A percentile compares a stretch with the other conserved stretches of the same genome.
Evolutionary conservation across 2,113 vertebrate genomes (phyloP).

Genomic region (Lepus timidus): DNA sequence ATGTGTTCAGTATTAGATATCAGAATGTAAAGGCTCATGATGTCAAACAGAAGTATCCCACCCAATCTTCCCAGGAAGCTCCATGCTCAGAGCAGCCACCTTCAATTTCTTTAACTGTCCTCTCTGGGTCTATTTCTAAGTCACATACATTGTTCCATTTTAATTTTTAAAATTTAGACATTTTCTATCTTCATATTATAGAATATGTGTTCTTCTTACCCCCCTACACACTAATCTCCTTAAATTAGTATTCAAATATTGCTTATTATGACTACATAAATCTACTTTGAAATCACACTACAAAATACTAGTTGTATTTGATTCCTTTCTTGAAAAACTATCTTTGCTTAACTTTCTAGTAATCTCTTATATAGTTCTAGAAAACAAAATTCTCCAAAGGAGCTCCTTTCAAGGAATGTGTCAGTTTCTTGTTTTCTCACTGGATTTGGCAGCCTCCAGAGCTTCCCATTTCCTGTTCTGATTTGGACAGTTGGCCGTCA

Average conservation of each 20-base stretch:
- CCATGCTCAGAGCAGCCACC: neutral
- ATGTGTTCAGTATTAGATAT: neutral
- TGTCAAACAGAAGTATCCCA: neutral
- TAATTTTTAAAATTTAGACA: neutral
- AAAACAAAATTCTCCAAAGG: neutral
- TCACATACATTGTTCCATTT: neutral
- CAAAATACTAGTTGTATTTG: too few species aligned
- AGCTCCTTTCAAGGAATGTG: neutral
- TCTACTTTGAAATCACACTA: neutral
- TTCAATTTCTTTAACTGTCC: neutral
- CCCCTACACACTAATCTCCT: neutral
- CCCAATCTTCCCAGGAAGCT: neutral
- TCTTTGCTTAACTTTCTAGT: neutral
- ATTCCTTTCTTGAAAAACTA: slow-evolving; percentile 27
- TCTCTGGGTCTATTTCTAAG: neutral
- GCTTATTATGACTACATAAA: neutral
- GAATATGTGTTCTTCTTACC: neutral
- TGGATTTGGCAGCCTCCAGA: neutral
- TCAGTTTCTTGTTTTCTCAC: neutral
- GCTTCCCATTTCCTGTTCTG: neutral
- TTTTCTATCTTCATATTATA: neutral
- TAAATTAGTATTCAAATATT: neutral
- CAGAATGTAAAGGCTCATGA: neutral
- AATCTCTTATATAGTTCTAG: neutral
- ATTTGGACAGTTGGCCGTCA: too few species aligned